Base-by-base conservation (phyloP, 1,140 invertebrate genomes). In the Acromyrmex charruanus region DNA sequence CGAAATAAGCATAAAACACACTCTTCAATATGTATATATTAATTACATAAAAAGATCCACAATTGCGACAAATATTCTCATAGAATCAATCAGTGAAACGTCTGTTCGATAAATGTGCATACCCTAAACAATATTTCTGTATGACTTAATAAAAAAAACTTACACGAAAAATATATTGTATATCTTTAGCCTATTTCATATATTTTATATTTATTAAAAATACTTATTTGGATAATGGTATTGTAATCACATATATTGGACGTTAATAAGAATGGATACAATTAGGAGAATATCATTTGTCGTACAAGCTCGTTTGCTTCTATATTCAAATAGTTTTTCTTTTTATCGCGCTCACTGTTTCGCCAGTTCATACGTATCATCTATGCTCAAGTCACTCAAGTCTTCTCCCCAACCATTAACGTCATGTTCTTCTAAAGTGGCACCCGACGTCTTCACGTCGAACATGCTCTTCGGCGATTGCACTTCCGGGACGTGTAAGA, bases 341-440 rank as follows among this genome's bases (percentile, higher is more conserved):
- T 66, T 66, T 79, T 53, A 51, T 21, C 44, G 39, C 3, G 59
- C 10, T 71, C 21, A 71, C 9, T 80, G 63, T 55, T 71, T 31
- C 1, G 49, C 49, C 31, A 80, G 10, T 80, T 86, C 89, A 49
- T 90, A 59, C 28, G 49, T 31, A 31, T 90, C 89, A 14, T 90
- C 87, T 65, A 77, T 75, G 1, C 91, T 94, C 93, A 94, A 95
- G 51, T 95, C 94, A 79, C 93, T 93, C 16, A 95, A 88, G 88
- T 95, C 94, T 18, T 95, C 94, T 0, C 85, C 93, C 95, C 95
- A 95, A 1, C 91, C 94, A 87, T 93, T 93, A 75, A 91, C 89
- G n/a, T 91, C 91, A 51, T 86, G 91, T 7, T 87, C 75, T 31
- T 89, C 93, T 18, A 66, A 79, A 58, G 82, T 74, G 14, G 63